Evolutionary conservation across 2,888 invertebrate genomes (phyloP), one percentile per base, ranked within the genome.

Genomic region (Ecdyonurus torrentis): DNA sequence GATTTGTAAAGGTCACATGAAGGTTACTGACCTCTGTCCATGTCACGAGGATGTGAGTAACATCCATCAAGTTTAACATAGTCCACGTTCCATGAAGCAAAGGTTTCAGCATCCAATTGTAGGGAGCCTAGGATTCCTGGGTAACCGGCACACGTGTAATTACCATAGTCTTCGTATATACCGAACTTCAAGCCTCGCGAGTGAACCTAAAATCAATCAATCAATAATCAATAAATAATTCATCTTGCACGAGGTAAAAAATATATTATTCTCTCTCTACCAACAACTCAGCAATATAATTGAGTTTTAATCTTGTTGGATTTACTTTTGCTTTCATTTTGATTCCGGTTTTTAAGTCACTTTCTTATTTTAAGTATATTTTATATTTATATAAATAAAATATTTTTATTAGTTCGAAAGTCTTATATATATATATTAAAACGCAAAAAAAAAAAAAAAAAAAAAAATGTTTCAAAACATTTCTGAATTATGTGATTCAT

Each of bases 1-100:
- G 37, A 5, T 15, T 37, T 5, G 37, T 37, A 5, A 37, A 37
- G 7, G 37, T 37, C 7, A 37, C 37, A 5, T 37, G 37, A 10
- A n/a, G n/a, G 18, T 10, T 50, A 53, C 79, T 63, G 70, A 80
- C 80, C 92, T 70, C 80, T 78, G 73, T 92, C 92, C 92, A 93
- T 93, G 68, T 92, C 90, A 2, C 79, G 79, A 0, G 91, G 90
- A 67, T 91, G 85, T 0, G 94, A 89, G 73, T 98, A 92, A 75
- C 98, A 99, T 0, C 98, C 98, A 74, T 99, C 98, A 66, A 98
- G 78, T 74, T 98, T 98, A 1, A 98, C 89, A 74, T 94, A 95
- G 75, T 99, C 98, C 22, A 98, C 94, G 65, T 89, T 87, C 98
- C 98, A 99, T 1, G 89, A 84, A 1, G 95, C 95, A 74, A 98